Conservation (phyloP, 2,888 invertebrate species). For the Formica aserva region DNA sequence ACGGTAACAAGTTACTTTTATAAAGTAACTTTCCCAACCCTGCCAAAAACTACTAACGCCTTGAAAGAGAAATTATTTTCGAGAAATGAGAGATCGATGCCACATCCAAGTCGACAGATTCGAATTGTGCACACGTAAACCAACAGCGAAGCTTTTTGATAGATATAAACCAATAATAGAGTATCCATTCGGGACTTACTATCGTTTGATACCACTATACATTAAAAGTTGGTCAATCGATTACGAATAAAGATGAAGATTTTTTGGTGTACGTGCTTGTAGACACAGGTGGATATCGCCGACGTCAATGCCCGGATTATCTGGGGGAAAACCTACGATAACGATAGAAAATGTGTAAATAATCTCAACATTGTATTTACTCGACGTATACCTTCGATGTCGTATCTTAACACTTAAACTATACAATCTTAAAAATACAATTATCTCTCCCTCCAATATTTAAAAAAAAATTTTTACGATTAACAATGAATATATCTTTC, state of each 20-base stretch:
- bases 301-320: slow-evolving; percentile 58
- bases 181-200: not conserved
- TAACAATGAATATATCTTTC: not conserved
- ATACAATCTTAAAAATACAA: not conserved
- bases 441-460: not conserved
- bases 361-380: slow-evolving; percentile 61
- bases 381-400: not conserved
- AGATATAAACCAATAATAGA: not conserved
- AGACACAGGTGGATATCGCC: slow-evolving; percentile 4
- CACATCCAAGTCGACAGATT: not conserved
- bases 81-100: not conserved
- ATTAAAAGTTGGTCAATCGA: slow-evolving; percentile 6
- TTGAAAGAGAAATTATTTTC: not conserved
- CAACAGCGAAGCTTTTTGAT: not conserved
- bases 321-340: slow-evolving; percentile 78
- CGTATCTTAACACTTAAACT: slow-evolving; percentile 2
- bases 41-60: not conserved
- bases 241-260: not conserved
- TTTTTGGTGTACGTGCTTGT: not conserved
- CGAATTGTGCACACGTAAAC: not conserved
- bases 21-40: too few relatives aligned
- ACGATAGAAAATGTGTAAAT: slow-evolving; percentile 66
- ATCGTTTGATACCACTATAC: not conserved
- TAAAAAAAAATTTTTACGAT: not conserved
- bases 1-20: too few relatives aligned